These are phyloP conservation scores for Cerastoderma edule DNA, from an alignment of 2,888 invertebrate species.

Conservation along the genomic window DNA sequence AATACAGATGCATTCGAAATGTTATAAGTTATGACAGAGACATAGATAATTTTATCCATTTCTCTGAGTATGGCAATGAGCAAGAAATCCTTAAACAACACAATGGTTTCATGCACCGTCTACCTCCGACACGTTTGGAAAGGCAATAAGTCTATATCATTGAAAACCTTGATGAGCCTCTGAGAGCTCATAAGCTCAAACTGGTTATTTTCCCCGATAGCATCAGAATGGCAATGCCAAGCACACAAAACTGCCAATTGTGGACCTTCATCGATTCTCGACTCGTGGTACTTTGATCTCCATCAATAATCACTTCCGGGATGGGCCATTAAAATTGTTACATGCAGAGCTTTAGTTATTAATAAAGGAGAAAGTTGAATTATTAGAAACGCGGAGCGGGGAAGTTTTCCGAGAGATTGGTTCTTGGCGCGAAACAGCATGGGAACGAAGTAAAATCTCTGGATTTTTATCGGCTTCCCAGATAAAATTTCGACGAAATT, in stretches of 20 bases:
- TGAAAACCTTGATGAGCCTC: slow-evolving; percentile 7
- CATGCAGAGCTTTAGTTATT: slow-evolving; percentile 18
- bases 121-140: too few relatives aligned
- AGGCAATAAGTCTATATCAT: too few relatives aligned
- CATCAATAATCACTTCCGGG: not conserved
- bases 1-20: too few relatives aligned
- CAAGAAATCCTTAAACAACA: too few relatives aligned
- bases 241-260: slow-evolving; percentile 13
- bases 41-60: too few relatives aligned
- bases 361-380: not conserved
- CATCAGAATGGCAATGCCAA: slow-evolving; percentile 1
- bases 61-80: too few relatives aligned
- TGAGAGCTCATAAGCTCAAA: not conserved
- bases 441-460: too few relatives aligned
- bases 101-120: too few relatives aligned
- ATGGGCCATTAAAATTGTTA: slow-evolving; percentile 20
- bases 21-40: too few relatives aligned
- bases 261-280: slow-evolving; percentile 8
- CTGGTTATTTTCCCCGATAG: slow-evolving; percentile 16
- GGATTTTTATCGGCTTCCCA: too few relatives aligned
- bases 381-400: not conserved
- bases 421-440: not conserved
- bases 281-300: slow-evolving; percentile 17
- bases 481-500: too few relatives aligned
- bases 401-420: not conserved